A percentile compares a stretch with the other conserved stretches of the same genome.
Conservation (phyloP, 2,888 invertebrate genomes). For the Dexiosoma caninum region DNA sequence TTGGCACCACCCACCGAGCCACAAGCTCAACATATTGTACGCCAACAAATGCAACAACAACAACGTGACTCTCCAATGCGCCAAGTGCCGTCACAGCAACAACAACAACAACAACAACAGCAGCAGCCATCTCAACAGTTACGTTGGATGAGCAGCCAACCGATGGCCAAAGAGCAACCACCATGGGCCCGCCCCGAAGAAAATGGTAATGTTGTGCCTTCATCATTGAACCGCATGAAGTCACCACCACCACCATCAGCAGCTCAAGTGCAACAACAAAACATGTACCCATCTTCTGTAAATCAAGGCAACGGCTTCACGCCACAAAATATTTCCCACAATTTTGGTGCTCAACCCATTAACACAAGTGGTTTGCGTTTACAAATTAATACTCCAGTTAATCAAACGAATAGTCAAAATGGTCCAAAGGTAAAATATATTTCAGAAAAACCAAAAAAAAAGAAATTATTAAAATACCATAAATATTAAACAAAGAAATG, state of each 20-base stretch:
- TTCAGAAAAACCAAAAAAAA: too few relatives aligned
- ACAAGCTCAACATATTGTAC: conserved; percentile 74
- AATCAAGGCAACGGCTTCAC: conserved; percentile 69
- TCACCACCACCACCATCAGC: conserved; percentile 71
- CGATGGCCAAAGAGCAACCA: conserved; percentile 71
- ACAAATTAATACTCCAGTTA: conserved; percentile 71
- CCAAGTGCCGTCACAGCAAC: conserved; percentile 77
- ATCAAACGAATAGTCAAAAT: conserved; percentile 65
- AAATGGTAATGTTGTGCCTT: conserved; percentile 73
- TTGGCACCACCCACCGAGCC: conserved; percentile 76
- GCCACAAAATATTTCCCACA: conserved; percentile 65
- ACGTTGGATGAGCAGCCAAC: conserved; percentile 74
- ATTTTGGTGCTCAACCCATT: conserved; percentile 69
- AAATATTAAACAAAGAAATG: not conserved
- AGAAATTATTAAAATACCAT: not conserved
- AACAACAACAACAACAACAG: conserved; percentile 54
- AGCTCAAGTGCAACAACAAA: conserved; percentile 54
- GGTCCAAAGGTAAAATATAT: conserved; percentile 73
- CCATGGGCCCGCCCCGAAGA: conserved; percentile 76
- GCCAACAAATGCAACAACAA: conserved; percentile 70
- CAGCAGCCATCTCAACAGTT: conserved; percentile 61
- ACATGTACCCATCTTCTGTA: conserved; percentile 45
- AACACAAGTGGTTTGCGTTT: conserved; percentile 69
- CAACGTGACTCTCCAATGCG: conserved; percentile 79
- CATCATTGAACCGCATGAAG: conserved; percentile 70